Evolutionary conservation across 2,113 vertebrate genomes (phyloP).

Genomic region (Gavia stellata): DNA sequence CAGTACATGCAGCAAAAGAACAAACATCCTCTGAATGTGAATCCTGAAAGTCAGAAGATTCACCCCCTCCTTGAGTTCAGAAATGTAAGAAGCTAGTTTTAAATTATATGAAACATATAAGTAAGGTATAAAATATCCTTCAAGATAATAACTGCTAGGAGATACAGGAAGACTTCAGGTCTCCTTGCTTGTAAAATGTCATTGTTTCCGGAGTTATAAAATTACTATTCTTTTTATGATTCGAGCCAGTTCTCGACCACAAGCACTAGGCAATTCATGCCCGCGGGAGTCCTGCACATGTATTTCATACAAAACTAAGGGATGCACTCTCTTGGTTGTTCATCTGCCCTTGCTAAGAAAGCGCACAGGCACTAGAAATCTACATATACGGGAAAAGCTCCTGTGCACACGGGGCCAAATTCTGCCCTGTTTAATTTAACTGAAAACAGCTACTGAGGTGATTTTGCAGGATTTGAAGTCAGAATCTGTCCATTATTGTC

Average conservation of each 20-base stretch:
- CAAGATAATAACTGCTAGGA: slow-evolving; percentile 50
- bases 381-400: background rate
- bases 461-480: background rate
- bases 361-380: background rate
- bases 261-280: background rate
- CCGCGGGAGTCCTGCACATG: background rate
- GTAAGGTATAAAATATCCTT: slow-evolving; percentile 68
- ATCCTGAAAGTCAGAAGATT: slow-evolving; percentile 67
- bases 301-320: background rate
- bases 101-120: slow-evolving; percentile 67
- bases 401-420: background rate
- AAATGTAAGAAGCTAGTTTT: slow-evolving; percentile 64
- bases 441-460: background rate
- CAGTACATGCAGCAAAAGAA: slow-evolving; percentile 75
- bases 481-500: background rate
- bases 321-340: background rate
- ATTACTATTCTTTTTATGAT: background rate
- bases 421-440: background rate
- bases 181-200: slow-evolving; percentile 22
- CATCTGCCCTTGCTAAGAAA: background rate
- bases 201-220: slow-evolving; percentile 19
- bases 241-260: slow-evolving; percentile 11
- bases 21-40: slow-evolving; percentile 58
- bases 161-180: slow-evolving; percentile 64
- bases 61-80: slow-evolving; percentile 65